Conservation (phyloP, 2,888 invertebrate genomes). For the Andrena minutula region DNA sequence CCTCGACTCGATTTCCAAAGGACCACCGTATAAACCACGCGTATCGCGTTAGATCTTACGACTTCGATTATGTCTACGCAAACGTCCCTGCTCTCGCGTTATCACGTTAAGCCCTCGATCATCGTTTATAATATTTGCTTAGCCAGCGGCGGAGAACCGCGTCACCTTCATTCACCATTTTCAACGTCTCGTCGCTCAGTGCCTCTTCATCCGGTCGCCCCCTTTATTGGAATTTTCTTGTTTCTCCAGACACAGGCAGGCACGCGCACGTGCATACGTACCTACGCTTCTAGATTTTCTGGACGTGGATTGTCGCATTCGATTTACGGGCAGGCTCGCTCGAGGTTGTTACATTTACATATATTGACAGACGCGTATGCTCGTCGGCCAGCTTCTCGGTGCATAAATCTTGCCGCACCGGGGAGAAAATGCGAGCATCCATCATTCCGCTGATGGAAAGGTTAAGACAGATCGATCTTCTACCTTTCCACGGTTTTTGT, state of each 20-base stretch:
- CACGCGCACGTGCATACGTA: neutral
- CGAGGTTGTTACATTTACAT: constrained; percentile 52
- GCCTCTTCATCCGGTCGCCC: neutral
- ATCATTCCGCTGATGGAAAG: constrained; percentile 55
- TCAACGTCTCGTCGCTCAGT: neutral
- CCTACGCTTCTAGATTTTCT: constrained; percentile 29
- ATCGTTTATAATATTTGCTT: constrained; percentile 20
- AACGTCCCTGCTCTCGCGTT: constrained; percentile 39
- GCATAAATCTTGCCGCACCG: constrained; percentile 54
- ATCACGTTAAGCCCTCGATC: constrained; percentile 22
- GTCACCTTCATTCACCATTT: constrained; percentile 15
- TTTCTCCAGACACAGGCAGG: neutral
- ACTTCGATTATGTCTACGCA: constrained; percentile 1
- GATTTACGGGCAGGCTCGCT: constrained; percentile 42
- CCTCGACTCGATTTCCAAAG: constrained; percentile 55
- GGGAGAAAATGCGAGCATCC: constrained; percentile 48
- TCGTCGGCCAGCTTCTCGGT: constrained; percentile 33
- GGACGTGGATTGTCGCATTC: constrained; percentile 48
- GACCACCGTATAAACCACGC: constrained; percentile 38
- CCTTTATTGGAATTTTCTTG: constrained; percentile 20
- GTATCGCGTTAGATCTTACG: constrained; percentile 36
- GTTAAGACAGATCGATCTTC: constrained; percentile 54
- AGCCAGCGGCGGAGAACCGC: neutral
- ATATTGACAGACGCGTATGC: constrained; percentile 55
- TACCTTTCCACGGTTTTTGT: constrained; percentile 11